Base-by-base conservation (phyloP, 2,797 vertebrate genomes). In the Gymnopithys bicolor region DNA sequence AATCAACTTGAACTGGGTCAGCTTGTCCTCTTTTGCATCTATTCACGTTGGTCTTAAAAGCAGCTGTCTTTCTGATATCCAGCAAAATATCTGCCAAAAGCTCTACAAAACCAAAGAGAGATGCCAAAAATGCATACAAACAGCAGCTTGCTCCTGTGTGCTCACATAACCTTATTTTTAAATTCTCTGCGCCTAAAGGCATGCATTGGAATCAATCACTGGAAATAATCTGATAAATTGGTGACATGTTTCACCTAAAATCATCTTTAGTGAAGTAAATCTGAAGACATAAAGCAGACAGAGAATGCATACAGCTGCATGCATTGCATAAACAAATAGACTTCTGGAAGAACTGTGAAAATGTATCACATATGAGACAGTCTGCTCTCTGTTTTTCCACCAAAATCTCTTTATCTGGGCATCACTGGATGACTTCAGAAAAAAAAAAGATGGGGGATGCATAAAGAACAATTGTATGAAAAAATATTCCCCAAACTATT, bases 51-150 rank as follows among this genome's bases (percentile, higher is more conserved):
- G 37, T 82, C 78, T 87, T 73, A 74, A 70, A 86, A 84, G 63
- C 59, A 76, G 35, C 64, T 81, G 68, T 39, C 7, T 76, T 69
- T 63, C 67, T 76, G 73, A 84, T 56, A 86, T 4, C 39, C 52
- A 89, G 64, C 25, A 82, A 94, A 95, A 90, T 22, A 93, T 66
- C 80, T 87, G 70, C 56, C 52, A 87, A 32, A 87, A 85, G 46
- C 66, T 84, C 70, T 79, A 77, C 43, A 82, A 77, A 89, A 41
- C 30, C 53, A 70, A 76, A 19, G 13, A 45, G 28, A 84, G 60
- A 79, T 27, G 63, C 60, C 74, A 90, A 79, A 95, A 90, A 56
- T 7, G 33, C 84, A 56, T 32, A 49, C 23, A 64, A 81, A 76
- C 48, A 92, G 73, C 58, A 95, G 59, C 33, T 83, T 92, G 41